These are phyloP conservation scores for Ceyx melanurus DNA, from an alignment of 2,113 vertebrate species.

Conservation along the genomic window DNA sequence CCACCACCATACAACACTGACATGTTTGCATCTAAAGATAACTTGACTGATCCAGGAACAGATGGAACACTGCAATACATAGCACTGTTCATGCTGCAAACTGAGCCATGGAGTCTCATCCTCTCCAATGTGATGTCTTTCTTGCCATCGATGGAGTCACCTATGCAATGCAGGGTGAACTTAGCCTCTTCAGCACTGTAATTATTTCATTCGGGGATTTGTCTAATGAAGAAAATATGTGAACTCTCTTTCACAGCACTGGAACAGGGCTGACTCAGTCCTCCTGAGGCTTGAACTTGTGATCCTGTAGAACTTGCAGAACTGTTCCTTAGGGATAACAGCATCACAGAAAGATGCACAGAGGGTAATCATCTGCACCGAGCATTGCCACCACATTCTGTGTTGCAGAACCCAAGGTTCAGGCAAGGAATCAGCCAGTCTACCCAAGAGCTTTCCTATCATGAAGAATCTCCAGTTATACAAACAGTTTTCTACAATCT, in stretches of 20 bases:
- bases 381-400: not conserved
- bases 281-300: not conserved
- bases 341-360: not conserved
- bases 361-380: not conserved
- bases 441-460: not conserved
- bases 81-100: slow-evolving; percentile 15
- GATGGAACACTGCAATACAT: slow-evolving; percentile 45
- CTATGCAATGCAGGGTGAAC: not conserved
- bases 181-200: not conserved
- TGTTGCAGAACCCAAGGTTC: not conserved
- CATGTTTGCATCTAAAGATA: slow-evolving; percentile 62
- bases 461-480: not conserved
- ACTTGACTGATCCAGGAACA: slow-evolving; percentile 35
- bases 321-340: not conserved
- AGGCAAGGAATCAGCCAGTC: not conserved
- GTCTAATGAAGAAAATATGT: not conserved
- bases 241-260: not conserved
- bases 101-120: not conserved
- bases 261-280: not conserved
- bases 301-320: not conserved
- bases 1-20: slow-evolving; percentile 25
- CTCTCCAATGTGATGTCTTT: not conserved
- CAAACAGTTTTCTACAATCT: not conserved
- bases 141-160: not conserved
- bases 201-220: not conserved